Percentiles rank a stretch among this genome's conserved stretches.
These are phyloP conservation scores for Urocitellus parryii DNA, from an alignment of 2,113 vertebrate species.

Conservation along the genomic window DNA sequence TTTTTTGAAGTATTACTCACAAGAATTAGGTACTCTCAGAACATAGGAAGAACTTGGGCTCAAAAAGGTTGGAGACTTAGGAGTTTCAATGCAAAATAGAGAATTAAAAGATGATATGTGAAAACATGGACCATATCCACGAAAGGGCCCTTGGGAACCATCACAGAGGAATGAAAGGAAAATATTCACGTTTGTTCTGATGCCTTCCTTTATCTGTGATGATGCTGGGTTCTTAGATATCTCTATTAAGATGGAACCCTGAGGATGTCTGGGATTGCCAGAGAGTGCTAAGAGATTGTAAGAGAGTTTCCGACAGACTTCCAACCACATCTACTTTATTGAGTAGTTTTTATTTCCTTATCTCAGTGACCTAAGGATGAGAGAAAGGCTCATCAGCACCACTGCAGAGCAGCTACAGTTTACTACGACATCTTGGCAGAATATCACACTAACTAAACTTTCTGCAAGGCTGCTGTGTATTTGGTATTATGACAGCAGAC, in stretches of 20 bases:
- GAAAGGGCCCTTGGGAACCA: not conserved
- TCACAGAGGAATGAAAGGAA: not conserved
- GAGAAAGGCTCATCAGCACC: not conserved
- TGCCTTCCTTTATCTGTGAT: not conserved
- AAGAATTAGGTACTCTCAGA: not conserved
- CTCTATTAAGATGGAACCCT: not conserved
- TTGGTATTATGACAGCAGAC: not conserved
- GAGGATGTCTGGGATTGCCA: not conserved
- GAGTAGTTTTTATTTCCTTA: not conserved
- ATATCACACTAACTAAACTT: not conserved
- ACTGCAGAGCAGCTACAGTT: not conserved
- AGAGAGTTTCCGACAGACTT: not conserved
- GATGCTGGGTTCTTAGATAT: not conserved
- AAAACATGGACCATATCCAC: fast-evolving
- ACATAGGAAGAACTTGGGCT: not conserved
- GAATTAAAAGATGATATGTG: not conserved
- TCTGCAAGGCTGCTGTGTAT: not conserved
- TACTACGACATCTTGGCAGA: not conserved
- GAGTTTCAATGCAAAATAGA: not conserved
- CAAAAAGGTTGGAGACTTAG: not conserved
- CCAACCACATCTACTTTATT: not conserved
- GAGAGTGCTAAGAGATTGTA: not conserved
- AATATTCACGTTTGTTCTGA: not conserved
- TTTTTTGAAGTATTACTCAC: not conserved
- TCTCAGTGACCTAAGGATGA: not conserved